These are phyloP conservation scores for Drosophila teissieri DNA, from an alignment of 1,140 invertebrate genomes.

Conservation along the genomic window DNA sequence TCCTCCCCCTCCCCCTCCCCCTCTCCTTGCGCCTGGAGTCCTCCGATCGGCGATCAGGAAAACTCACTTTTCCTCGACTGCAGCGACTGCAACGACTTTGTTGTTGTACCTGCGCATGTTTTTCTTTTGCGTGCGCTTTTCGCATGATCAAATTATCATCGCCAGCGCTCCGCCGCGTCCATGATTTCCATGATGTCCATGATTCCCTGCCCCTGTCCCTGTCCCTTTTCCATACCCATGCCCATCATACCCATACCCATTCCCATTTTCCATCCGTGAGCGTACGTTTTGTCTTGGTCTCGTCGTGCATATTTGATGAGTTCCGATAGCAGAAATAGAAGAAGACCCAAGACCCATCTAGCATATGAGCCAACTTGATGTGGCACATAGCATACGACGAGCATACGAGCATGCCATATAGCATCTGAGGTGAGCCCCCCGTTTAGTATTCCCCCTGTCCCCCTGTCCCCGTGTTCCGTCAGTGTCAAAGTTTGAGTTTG, in stretches of 20 bases:
- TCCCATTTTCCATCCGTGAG: slow-evolving; percentile 29
- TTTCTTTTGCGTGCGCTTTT: slow-evolving; percentile 80
- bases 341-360: slow-evolving; percentile 4
- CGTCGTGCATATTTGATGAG: slow-evolving; percentile 76
- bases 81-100: slow-evolving; percentile 36
- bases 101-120: slow-evolving; percentile 75
- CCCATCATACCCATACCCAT: slow-evolving; percentile 3
- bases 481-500: slow-evolving; percentile 67
- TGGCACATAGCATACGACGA: not conserved
- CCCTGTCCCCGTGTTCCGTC: slow-evolving; percentile 49
- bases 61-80: slow-evolving; percentile 61
- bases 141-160: slow-evolving; percentile 77
- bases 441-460: slow-evolving; percentile 36
- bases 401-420: not conserved
- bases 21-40: not conserved
- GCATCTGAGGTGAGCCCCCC: slow-evolving; percentile 30
- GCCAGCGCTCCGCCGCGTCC: slow-evolving; percentile 29
- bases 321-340: slow-evolving; percentile 61
- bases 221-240: slow-evolving; percentile 27
- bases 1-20: slow-evolving; percentile 10
- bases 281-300: slow-evolving; percentile 58
- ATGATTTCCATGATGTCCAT: slow-evolving; percentile 24
- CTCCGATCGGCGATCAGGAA: slow-evolving; percentile 20
- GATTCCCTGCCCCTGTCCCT: slow-evolving; percentile 3
- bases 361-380: too few species aligned